Percentiles rank a stretch among this genome's conserved stretches.
Conservation (phyloP, 2,113 vertebrate genomes). For the Pyrgilauda ruficollis region DNA sequence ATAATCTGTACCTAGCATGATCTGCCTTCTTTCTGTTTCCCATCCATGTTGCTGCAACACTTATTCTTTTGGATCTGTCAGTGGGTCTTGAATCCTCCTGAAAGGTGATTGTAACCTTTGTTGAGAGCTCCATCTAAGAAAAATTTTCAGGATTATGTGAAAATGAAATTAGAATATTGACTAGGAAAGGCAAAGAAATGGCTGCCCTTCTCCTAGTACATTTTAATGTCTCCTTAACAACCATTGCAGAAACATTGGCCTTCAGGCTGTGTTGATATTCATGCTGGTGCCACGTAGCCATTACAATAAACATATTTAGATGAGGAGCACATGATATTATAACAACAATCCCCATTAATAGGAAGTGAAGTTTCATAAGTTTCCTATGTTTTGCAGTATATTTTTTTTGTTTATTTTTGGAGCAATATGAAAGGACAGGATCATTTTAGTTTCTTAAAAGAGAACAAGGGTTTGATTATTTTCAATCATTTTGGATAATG, state of each 20-base stretch:
- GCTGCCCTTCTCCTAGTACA: neutral
- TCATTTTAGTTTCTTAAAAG: neutral
- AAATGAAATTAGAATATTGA: neutral
- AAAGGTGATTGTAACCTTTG: neutral
- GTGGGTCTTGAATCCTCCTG: neutral
- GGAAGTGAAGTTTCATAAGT: neutral
- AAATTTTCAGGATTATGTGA: neutral
- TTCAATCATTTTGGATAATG: neutral
- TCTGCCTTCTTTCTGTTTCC: neutral
- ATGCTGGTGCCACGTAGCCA: neutral
- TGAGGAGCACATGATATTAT: neutral
- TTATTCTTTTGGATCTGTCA: neutral
- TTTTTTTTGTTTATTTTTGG: neutral
- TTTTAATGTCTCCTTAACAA: neutral
- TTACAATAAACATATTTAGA: neutral
- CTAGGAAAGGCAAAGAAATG: neutral
- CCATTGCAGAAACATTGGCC: fast-evolving
- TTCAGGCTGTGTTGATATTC: neutral
- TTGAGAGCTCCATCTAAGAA: neutral
- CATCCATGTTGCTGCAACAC: neutral
- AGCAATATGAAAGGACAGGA: neutral
- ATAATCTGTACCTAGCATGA: neutral
- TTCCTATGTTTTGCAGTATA: neutral
- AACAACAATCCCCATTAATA: neutral
- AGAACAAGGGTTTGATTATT: neutral